Base-by-base conservation (phyloP, 2,113 vertebrate genomes). In the Arvicanthis niloticus region DNA sequence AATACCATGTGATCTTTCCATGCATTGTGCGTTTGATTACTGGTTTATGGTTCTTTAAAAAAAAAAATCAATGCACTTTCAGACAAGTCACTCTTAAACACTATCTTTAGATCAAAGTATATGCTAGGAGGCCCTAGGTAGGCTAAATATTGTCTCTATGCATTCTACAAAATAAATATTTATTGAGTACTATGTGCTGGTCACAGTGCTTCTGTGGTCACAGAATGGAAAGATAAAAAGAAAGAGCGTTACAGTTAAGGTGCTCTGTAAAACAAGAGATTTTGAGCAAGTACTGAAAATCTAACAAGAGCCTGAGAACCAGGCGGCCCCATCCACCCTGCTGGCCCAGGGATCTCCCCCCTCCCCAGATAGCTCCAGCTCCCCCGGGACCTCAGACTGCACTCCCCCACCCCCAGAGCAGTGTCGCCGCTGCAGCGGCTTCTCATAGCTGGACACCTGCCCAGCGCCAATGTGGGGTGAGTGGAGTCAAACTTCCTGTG, bases 31-130 rank as follows among this genome's bases (percentile, higher is more conserved):
- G 40, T 91, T 77, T 72, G 48, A 75, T 86, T 87, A 77, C 42
- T 93, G 58, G n/a, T 68, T 87, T 87, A 68, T 87, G 84, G 9
- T 68, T 37, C 4, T 48, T 34, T 6, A 62, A 34, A 68, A 68
- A 34, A 70, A 68, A 22, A 37, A 82, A 31, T 80, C 40, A 93
- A 68, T 93, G 82, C 60, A 89, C 72, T 73, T 42, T 94, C 91
- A 48, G 26, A 60, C 16, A 10, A 7, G 16, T 62, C n/a, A 72
- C 68, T 45, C 53, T 85, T 84, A 95, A 92, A 29, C 53, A 40
- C 22, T 84, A 73, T 88, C 95, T 95, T 97, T 81, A 89, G 42
- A 87, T 96, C 53, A 82, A 88, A 88, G 16, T 80, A 82, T 42
- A 13, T 42, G 16, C 85, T 86, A 48, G 80, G 70, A 92, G 91